phyloP scores from a whole-genome alignment of 1,140 invertebrate species.

The Plodia interpunctella region DNA sequence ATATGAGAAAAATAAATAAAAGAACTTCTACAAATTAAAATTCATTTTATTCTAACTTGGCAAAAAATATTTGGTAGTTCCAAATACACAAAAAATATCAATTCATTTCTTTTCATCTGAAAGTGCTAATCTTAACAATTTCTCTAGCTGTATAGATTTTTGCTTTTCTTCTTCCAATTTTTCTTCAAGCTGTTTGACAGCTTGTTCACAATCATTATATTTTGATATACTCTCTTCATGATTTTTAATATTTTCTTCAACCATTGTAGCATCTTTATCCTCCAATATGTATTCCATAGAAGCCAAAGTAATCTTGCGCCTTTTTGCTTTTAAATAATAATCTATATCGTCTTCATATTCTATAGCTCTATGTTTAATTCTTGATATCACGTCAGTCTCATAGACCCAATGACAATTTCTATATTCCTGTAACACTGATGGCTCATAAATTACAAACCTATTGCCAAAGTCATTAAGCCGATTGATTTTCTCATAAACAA shows the following conservation, averaged over 20 bases:
- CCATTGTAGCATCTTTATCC: constrained; percentile 52
- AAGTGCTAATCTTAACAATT: constrained; percentile 52
- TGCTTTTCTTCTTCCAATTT: constrained; percentile 58
- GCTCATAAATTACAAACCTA: constrained; percentile 61
- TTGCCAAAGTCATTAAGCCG: constrained; percentile 57
- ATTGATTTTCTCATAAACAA: constrained; percentile 72
- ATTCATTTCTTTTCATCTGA: constrained; percentile 24
- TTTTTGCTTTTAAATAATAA: constrained; percentile 52
- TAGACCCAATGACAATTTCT: constrained; percentile 62
- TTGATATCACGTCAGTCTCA: constrained; percentile 40
- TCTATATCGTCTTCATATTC: constrained; percentile 60
- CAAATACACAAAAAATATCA: constrained; percentile 14
- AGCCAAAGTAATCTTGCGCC: constrained; percentile 50
- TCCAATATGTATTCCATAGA: constrained; percentile 50
- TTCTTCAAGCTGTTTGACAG: constrained; percentile 52
- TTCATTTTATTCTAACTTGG: not conserved
- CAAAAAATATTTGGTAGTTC: not conserved
- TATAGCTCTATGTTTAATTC: constrained; percentile 50
- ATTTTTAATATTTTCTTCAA: constrained; percentile 51
- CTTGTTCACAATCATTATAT: constrained; percentile 44
- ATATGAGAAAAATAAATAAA: not conserved
- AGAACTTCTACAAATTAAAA: not conserved
- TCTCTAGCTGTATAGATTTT: constrained; percentile 64
- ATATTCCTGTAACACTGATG: constrained; percentile 53
- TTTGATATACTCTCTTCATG: constrained; percentile 44